These are phyloP conservation scores for Rhea pennata DNA, from an alignment of 2,113 vertebrate species.

Conservation along the genomic window DNA sequence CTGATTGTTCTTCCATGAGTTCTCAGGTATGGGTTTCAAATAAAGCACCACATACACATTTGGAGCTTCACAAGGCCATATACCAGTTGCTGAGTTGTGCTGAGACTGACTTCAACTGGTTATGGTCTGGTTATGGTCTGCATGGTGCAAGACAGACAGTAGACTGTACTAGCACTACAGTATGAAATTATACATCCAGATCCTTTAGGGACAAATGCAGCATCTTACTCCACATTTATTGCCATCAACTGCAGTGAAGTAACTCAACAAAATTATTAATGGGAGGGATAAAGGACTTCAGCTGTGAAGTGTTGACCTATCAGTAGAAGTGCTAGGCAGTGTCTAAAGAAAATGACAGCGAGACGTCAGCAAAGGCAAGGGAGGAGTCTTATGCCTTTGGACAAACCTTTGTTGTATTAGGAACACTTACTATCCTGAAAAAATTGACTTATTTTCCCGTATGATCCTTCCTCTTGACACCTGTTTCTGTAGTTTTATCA, in stretches of 20 bases:
- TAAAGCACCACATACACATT: neutral
- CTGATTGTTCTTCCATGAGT: neutral
- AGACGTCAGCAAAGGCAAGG: neutral
- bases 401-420: neutral
- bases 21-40: neutral
- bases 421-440: neutral
- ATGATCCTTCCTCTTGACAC: neutral
- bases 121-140: neutral
- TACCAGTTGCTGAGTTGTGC: neutral
- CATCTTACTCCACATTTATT: neutral
- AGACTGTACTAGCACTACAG: neutral
- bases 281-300: slow-evolving; percentile 8
- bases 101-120: neutral
- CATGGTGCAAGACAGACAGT: neutral
- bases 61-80: neutral
- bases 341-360: neutral
- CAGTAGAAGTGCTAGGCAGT: neutral
- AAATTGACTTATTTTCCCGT: neutral
- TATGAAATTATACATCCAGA: neutral
- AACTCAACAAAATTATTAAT: neutral
- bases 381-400: neutral
- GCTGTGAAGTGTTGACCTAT: neutral
- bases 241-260: neutral
- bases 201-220: neutral
- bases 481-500: neutral